Percentiles rank a stretch among this genome's conserved stretches.
Evolutionary conservation across 2,113 vertebrate genomes (phyloP).

Genomic region (Myotis lucifugus): DNA sequence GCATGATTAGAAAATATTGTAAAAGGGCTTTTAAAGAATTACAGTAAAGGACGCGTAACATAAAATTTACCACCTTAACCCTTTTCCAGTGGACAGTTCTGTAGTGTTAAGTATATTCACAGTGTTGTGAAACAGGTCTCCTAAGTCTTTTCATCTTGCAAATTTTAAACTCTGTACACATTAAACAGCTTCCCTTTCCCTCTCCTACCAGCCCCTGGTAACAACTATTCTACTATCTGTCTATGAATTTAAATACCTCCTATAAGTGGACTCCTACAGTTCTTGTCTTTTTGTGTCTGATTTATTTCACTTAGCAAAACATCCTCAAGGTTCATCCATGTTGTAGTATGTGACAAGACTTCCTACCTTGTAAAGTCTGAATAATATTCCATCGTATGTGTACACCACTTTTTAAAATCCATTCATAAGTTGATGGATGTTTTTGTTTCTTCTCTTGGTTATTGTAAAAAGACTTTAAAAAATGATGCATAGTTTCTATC

Average conservation of each 20-base stretch:
- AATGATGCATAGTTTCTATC: not conserved
- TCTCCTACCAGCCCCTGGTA: not conserved
- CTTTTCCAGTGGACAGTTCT: not conserved
- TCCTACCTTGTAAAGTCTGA: not conserved
- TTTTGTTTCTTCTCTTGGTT: slow-evolving; percentile 2
- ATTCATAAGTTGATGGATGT: not conserved
- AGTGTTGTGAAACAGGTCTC: not conserved
- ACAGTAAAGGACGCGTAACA: not conserved
- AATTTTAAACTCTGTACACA: not conserved
- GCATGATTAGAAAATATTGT: not conserved
- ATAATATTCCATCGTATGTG: not conserved
- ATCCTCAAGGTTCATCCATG: not conserved
- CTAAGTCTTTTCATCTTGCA: not conserved
- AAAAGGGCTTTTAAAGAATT: not conserved
- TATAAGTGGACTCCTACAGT: not conserved
- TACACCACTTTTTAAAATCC: not conserved
- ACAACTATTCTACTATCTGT: not conserved
- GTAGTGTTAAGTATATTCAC: not conserved
- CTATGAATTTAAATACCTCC: not conserved
- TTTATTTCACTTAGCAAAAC: not conserved
- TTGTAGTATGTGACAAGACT: not conserved
- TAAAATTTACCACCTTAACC: not conserved
- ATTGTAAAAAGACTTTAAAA: slow-evolving; percentile 39
- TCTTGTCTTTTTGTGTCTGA: not conserved
- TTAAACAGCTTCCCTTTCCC: not conserved